Evolutionary conservation across 2,797 vertebrate genomes (phyloP).

Genomic region (Artibeus lituratus): DNA sequence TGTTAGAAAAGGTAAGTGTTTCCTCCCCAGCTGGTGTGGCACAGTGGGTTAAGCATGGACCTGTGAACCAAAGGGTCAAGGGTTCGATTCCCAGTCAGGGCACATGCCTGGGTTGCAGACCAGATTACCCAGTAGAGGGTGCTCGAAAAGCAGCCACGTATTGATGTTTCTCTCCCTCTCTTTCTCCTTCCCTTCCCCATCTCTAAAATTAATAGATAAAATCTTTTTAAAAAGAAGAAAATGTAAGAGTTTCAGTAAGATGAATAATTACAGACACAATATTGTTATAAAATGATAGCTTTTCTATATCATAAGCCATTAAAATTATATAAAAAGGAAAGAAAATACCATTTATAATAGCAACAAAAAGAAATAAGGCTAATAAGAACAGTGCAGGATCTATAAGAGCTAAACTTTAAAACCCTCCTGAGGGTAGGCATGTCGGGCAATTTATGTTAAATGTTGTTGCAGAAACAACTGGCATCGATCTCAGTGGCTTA

Average conservation of each 20-base stretch:
- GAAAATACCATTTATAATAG: not conserved
- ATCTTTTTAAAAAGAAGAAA: not conserved
- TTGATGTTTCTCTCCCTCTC: no score
- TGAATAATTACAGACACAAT: not conserved
- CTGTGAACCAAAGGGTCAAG: no score
- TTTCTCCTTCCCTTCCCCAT: no score
- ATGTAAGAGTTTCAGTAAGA: not conserved
- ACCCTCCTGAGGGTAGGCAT: not conserved
- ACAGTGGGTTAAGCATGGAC: not conserved
- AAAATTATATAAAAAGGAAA: not conserved
- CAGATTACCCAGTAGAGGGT: no score
- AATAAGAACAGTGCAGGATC: not conserved
- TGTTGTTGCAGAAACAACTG: not conserved
- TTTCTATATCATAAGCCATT: slow-evolving; percentile 15
- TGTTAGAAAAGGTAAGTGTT: slow-evolving; percentile 6
- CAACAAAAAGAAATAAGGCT: not conserved
- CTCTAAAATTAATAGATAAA: no score
- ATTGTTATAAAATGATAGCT: not conserved
- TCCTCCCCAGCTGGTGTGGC: not conserved
- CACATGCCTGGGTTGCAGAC: no score
- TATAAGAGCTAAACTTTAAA: not conserved
- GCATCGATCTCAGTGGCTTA: not conserved
- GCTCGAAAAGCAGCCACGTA: no score
- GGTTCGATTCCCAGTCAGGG: no score
- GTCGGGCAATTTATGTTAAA: not conserved